phyloP scores from a whole-genome alignment of 1,140 invertebrate species.

The Heliconius hermathena region DNA sequence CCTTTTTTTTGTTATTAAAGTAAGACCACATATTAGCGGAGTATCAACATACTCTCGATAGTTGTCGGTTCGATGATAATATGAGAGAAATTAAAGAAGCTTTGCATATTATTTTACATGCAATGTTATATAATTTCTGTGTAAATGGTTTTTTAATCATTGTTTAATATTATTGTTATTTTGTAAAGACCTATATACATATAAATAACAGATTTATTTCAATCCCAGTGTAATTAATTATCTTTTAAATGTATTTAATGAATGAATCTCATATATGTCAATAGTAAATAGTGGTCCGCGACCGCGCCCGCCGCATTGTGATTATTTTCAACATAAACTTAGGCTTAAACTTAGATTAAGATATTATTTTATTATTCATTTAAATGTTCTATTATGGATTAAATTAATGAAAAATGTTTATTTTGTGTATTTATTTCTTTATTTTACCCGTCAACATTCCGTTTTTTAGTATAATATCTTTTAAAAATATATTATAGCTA shows the following conservation, averaged over 20 bases:
- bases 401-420: slow-evolving; percentile 43
- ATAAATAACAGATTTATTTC: not conserved
- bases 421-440: slow-evolving; percentile 19
- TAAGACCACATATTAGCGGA: too few species aligned
- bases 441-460: not conserved
- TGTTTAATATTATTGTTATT: not conserved
- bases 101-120: too few species aligned
- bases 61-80: too few species aligned
- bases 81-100: too few species aligned
- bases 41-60: too few species aligned
- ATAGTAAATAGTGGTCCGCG: slow-evolving; percentile 6
- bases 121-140: too few species aligned
- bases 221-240: not conserved
- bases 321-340: slow-evolving; percentile 62
- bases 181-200: not conserved
- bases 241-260: not conserved
- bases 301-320: slow-evolving; percentile 67
- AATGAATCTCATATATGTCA: slow-evolving; percentile 40
- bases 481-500: not conserved
- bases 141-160: not conserved
- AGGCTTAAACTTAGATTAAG: slow-evolving; percentile 61
- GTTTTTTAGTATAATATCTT: not conserved
- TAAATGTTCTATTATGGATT: slow-evolving; percentile 71
- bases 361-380: slow-evolving; percentile 72
- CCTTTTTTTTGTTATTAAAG: too few species aligned